phyloP scores from a whole-genome alignment of 2,888 invertebrate species.

The Euzetes globulus region DNA sequence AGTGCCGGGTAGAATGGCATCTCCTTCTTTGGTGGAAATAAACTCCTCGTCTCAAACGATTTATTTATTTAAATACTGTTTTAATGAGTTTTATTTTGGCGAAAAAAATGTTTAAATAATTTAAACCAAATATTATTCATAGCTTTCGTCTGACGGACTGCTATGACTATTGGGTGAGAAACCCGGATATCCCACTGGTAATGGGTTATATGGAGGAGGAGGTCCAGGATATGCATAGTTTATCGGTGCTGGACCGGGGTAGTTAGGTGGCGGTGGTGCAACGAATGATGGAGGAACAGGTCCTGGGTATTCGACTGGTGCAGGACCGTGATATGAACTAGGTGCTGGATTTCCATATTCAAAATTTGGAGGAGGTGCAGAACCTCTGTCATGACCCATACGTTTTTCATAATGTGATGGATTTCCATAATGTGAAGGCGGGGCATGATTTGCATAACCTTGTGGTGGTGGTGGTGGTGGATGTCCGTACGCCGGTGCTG shows the following conservation, averaged over 20 bases:
- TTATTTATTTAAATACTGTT: neutral
- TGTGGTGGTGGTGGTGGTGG: neutral
- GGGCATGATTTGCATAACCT: neutral
- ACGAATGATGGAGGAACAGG: too few relatives aligned
- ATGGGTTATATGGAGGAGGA: neutral
- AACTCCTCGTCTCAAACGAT: neutral
- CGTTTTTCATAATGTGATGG: too few relatives aligned
- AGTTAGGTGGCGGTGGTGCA: neutral
- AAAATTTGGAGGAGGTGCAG: too few relatives aligned
- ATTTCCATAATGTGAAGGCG: neutral
- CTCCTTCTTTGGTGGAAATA: too few relatives aligned
- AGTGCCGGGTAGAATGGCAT: too few relatives aligned
- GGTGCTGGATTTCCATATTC: too few relatives aligned
- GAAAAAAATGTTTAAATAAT: slow-evolving; percentile 16
- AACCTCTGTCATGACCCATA: neutral
- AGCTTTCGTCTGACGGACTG: neutral
- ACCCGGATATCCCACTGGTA: neutral
- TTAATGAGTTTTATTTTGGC: neutral
- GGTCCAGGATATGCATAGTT: neutral
- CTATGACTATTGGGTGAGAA: neutral
- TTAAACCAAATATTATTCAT: slow-evolving; percentile 1
- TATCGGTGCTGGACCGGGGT: neutral
- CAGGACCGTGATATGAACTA: too few relatives aligned
- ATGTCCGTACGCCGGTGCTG: neutral
- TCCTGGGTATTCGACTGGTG: too few relatives aligned